Percentiles rank a stretch among this genome's conserved stretches.
These are phyloP conservation scores for Scaptomyza parva DNA, from an alignment of 2,888 invertebrate genomes.

Conservation along the genomic window DNA sequence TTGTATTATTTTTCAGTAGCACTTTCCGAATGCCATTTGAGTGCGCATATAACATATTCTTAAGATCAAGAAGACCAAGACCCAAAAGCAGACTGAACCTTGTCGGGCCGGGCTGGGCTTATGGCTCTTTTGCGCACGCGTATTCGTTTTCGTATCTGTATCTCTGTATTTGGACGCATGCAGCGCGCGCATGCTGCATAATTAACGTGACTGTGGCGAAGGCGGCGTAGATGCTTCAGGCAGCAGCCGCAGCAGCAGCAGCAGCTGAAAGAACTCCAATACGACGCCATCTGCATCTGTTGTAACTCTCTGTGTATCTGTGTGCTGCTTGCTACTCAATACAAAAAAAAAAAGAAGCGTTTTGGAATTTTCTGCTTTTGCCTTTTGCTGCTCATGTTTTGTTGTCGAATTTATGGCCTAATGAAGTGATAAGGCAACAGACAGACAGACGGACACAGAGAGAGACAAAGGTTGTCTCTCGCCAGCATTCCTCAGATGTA, in stretches of 20 bases:
- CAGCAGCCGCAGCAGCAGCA: too few species aligned
- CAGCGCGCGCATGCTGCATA: constrained; percentile 72
- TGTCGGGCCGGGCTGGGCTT: constrained; percentile 32
- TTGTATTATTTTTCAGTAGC: constrained; percentile 82
- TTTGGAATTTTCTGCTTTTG: constrained; percentile 71
- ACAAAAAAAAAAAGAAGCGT: constrained; percentile 22
- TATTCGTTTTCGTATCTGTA: constrained; percentile 61
- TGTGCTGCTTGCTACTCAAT: constrained; percentile 59
- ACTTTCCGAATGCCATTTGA: constrained; percentile 82
- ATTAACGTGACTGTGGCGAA: constrained; percentile 63
- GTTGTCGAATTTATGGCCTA: constrained; percentile 72
- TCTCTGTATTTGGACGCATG: constrained; percentile 46
- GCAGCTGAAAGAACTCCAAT: constrained; percentile 29
- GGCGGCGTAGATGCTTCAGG: constrained; percentile 27
- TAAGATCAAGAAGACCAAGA: constrained; percentile 36
- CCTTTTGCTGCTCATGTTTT: constrained; percentile 63
- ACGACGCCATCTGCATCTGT: constrained; percentile 66
- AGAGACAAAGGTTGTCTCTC: constrained; percentile 62
- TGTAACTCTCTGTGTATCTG: constrained; percentile 50
- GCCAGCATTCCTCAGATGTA: constrained; percentile 65
- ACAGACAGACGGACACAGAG: constrained; percentile 3
- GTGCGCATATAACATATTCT: constrained; percentile 79
- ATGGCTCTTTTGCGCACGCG: constrained; percentile 68
- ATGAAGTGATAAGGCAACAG: constrained; percentile 70
- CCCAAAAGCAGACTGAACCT: constrained; percentile 17